Percentiles rank a stretch among this genome's conserved stretches.
phyloP scores from a whole-genome alignment of 2,113 vertebrate genomes.

The Centropristis striata region DNA sequence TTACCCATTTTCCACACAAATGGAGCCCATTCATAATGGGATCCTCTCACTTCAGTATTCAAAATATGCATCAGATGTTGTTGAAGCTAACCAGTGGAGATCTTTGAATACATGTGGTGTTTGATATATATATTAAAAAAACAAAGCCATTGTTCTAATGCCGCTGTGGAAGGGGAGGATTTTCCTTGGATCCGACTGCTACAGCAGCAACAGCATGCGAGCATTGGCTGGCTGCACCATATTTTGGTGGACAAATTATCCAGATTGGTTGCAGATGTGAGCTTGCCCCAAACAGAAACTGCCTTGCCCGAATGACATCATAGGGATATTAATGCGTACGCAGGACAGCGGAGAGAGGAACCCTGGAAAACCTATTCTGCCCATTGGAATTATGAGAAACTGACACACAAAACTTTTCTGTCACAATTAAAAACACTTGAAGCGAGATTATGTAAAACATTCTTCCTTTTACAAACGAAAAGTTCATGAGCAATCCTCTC shows the following conservation, averaged over 20 bases:
- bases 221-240: constrained; percentile 49
- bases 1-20: constrained; percentile 70
- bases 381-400: constrained; percentile 9
- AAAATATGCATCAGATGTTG: constrained; percentile 67
- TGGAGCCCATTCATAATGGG: constrained; percentile 55
- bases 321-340: constrained; percentile 62
- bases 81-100: constrained; percentile 21
- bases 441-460: neutral
- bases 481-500: neutral
- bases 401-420: neutral
- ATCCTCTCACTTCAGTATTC: constrained; percentile 53
- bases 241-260: constrained; percentile 79
- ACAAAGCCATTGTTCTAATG: constrained; percentile 41
- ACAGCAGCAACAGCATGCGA: constrained; percentile 53
- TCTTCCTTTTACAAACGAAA: neutral
- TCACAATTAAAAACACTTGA: neutral
- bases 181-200: constrained; percentile 62
- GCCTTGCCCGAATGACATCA: constrained; percentile 75
- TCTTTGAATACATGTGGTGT: constrained; percentile 27
- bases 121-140: constrained; percentile 26
- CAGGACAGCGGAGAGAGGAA: constrained; percentile 29
- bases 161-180: constrained; percentile 35
- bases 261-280: constrained; percentile 86
- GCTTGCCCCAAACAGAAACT: constrained; percentile 64
- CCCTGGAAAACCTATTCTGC: constrained; percentile 47